A percentile compares a stretch with the other conserved stretches of the same genome.
These are phyloP conservation scores for Physocephala rufipes DNA, from an alignment of 2,888 invertebrate genomes.

Conservation along the genomic window DNA sequence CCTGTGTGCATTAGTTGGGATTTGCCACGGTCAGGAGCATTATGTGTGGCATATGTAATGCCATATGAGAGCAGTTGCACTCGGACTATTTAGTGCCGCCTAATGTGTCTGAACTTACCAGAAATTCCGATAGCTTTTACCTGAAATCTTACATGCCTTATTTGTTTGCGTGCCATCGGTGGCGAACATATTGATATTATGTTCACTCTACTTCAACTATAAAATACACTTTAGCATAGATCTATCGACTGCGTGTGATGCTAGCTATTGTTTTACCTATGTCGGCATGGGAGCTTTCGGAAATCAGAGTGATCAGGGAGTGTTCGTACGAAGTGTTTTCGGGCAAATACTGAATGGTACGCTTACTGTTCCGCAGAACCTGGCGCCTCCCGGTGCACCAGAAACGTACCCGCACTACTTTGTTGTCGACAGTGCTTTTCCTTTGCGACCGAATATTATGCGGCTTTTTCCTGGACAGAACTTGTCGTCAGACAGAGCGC, in stretches of 20 bases:
- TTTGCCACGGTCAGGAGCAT: no score
- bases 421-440: slow-evolving; percentile 11
- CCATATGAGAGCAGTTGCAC: slow-evolving; percentile 20
- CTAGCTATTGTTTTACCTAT: neutral
- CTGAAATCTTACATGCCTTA: slow-evolving; percentile 8
- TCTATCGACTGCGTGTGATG: neutral
- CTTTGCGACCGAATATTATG: slow-evolving; percentile 3
- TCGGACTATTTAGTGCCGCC: slow-evolving; percentile 7
- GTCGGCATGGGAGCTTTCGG: neutral
- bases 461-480: slow-evolving; percentile 5
- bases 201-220: slow-evolving; percentile 8
- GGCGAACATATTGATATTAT: slow-evolving; percentile 10
- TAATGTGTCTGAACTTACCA: neutral
- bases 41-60: no score
- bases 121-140: neutral
- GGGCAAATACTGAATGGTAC: neutral
- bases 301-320: neutral
- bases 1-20: no score
- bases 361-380: neutral
- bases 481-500: neutral
- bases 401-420: slow-evolving; percentile 1
- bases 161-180: slow-evolving; percentile 14
- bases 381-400: neutral
- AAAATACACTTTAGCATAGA: neutral
- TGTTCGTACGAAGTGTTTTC: neutral